A percentile compares a stretch with the other conserved stretches of the same genome.
Evolutionary conservation across 2,888 invertebrate genomes (phyloP).

Genomic region (Diadromus collaris): DNA sequence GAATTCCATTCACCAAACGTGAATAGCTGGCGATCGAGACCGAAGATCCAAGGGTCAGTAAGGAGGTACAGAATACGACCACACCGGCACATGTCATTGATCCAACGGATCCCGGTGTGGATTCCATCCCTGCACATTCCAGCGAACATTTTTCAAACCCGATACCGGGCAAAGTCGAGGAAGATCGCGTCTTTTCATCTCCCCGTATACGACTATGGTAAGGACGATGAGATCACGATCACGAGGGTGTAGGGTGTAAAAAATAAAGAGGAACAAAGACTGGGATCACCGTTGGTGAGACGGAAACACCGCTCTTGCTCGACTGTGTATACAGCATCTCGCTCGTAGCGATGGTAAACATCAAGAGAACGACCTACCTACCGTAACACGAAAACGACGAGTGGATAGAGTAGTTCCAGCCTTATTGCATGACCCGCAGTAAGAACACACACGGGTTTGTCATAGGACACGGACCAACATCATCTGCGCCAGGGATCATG

Average conservation of each 20-base stretch:
- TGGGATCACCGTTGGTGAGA: slow-evolving; percentile 13
- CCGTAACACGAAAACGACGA: slow-evolving; percentile 36
- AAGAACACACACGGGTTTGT: slow-evolving; percentile 17
- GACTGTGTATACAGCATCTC: slow-evolving; percentile 12
- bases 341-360: slow-evolving; percentile 40
- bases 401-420: slow-evolving; percentile 45
- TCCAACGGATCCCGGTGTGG: slow-evolving; percentile 14
- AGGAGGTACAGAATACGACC: neutral
- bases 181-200: slow-evolving; percentile 19
- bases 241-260: slow-evolving; percentile 6
- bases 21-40: slow-evolving; percentile 11
- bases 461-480: slow-evolving; percentile 40
- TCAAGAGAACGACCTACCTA: slow-evolving; percentile 43
- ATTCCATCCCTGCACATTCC: slow-evolving; percentile 9
- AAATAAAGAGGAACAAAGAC: slow-evolving; percentile 17
- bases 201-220: neutral
- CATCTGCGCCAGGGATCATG: slow-evolving; percentile 25
- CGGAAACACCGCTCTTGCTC: slow-evolving; percentile 16
- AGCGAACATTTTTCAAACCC: neutral
- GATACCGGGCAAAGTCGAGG: slow-evolving; percentile 11
- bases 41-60: neutral
- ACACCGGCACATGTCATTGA: slow-evolving; percentile 1
- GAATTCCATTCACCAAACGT: slow-evolving; percentile 42
- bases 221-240: slow-evolving; percentile 25
- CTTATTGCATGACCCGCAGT: slow-evolving; percentile 33